Base-by-base conservation (phyloP, 2,888 invertebrate genomes). In the Sipha maydis region DNA sequence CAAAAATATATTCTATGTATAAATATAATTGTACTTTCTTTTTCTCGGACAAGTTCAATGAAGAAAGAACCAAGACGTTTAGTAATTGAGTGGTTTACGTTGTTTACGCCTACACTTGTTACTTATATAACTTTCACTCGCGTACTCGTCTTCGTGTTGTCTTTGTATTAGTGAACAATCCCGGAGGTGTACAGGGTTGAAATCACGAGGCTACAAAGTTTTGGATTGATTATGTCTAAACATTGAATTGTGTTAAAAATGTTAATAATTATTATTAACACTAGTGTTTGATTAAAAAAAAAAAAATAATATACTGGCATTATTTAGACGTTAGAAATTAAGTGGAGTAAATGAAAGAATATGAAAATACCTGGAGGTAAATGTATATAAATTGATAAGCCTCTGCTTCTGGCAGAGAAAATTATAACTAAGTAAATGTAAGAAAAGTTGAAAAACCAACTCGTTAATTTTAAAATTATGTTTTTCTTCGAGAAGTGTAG, bases 381-480 rank as follows among this genome's bases (percentile, higher is more conserved):
- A 78, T 31, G 19, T 78, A 1, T 11, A 1, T 11, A 56, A 4
- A 31, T 31, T 78, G 5, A 54, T 54, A 54, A 54, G 78, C 11
- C 21, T 56, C 48, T 31, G 31, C 21, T 31, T 78, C 19, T 56
- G 48, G 28, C 8, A 3, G 77, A 77, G 48, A 21, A 77, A 48
- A 77, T 48, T 17, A 17, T 77, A 48, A 48, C 28, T 77, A 48
- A 41, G 48, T 21, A 48, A 8, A 48, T 77, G 77, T 77, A 28
- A 11, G 28, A 77, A 77, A 28, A 48, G 48, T 77, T n/a, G 38
- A 77, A 77, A 8, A 25, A 9, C 21, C 21, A 0, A 25, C 77
- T 48, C 76, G 77, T 77, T 77, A n/a, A 76, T 76, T 76, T 76
- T 5, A 77, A 77, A 77, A 77, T 28, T n/a, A 17, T 77, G 28